Evolutionary conservation across 2,888 invertebrate genomes (phyloP), one percentile per base, ranked within the genome.

Genomic region (Thereva unica): DNA sequence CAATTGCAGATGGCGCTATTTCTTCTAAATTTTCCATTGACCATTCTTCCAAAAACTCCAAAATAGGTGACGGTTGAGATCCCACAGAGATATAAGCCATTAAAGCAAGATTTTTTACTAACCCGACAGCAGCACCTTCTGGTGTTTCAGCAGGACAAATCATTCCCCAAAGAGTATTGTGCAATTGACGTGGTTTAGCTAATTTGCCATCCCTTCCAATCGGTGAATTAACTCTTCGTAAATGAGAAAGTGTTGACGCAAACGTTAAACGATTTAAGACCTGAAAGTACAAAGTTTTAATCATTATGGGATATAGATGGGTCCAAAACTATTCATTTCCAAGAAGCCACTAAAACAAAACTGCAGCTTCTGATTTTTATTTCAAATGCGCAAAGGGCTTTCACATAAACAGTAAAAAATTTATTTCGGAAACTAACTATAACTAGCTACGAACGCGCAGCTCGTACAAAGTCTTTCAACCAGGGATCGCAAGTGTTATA

Each of bases 1-100:
- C 94, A 77, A 99, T 99, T 2, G 98, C 97, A 12, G 97, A 97
- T 0, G 99, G 98, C 0, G 98, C 97, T 71, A 99, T 98, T 87
- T 99, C 99, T 83, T 99, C 99, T 71, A 99, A 85, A 81, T 99
- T 99, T 83, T 99, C 99, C 99, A 99, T 99, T 57, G 97, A 97
- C 99, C 99, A 99, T 80, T 99, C 99, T 78, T 99, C 99, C 87
- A 99, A 96, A 84, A 99, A 99, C 86, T 99, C 99, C 64, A 99
- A 84, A 82, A 99, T 99, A 1, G 99, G 99, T 7, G 97, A 97
- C 0, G 99, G 98, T 79, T 98, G 97, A 55, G 97, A 98, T 5
- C 99, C 99, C 63, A 99, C 99, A 72, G 98, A 98, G 74, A 99
- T 99, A 76, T 99, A 99, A 3, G 99, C 97, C 99, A 99, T 99